These are phyloP conservation scores for Patiria miniata DNA, from an alignment of 35 echinoderm and acorn worm genomes.

Conservation along the genomic window DNA sequence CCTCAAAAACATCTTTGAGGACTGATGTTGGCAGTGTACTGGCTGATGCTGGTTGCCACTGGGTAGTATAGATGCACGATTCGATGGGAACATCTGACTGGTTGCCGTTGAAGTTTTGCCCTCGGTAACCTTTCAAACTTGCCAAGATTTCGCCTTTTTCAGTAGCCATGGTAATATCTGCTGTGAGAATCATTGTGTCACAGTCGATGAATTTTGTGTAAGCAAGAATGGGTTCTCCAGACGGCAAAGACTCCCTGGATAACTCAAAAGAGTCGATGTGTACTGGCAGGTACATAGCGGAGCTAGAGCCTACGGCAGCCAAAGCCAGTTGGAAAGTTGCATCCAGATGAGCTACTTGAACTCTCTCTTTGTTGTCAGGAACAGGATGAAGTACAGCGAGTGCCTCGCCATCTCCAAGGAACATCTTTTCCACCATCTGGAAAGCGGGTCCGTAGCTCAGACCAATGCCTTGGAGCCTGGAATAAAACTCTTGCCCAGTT, in stretches of 20 bases:
- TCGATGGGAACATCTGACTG: conserved; percentile 51
- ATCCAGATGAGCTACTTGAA: conserved; percentile 66
- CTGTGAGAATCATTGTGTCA: conserved; percentile 62
- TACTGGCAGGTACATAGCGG: conserved; percentile 66
- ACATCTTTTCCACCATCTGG: conserved; percentile 65
- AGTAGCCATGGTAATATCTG: conserved; percentile 53
- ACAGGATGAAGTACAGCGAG: conserved; percentile 43
- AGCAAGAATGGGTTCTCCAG: conserved; percentile 55
- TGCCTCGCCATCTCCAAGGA: conserved; percentile 72
- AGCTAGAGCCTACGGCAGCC: conserved; percentile 34
- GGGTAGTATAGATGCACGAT: conserved; percentile 73
- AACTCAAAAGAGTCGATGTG: conserved; percentile 61
- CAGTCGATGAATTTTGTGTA: conserved; percentile 71
- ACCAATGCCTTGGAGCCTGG: conserved; percentile 52
- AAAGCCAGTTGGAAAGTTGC: conserved; percentile 75
- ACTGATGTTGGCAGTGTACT: conserved; percentile 51
- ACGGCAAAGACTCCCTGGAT: conserved; percentile 41
- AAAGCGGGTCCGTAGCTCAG: conserved; percentile 60
- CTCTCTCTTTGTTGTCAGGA: conserved; percentile 75
- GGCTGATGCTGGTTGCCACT: conserved; percentile 73
- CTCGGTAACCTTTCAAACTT: conserved; percentile 50
- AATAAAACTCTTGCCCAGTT: conserved; percentile 69
- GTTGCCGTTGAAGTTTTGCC: conserved; percentile 48
- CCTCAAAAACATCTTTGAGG: conserved; percentile 65
- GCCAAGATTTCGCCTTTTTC: conserved; percentile 53